A percentile compares a stretch with the other conserved stretches of the same genome.
These are phyloP conservation scores for Emydoidea blandingii DNA, from an alignment of 2,797 vertebrate species.

Conservation along the genomic window DNA sequence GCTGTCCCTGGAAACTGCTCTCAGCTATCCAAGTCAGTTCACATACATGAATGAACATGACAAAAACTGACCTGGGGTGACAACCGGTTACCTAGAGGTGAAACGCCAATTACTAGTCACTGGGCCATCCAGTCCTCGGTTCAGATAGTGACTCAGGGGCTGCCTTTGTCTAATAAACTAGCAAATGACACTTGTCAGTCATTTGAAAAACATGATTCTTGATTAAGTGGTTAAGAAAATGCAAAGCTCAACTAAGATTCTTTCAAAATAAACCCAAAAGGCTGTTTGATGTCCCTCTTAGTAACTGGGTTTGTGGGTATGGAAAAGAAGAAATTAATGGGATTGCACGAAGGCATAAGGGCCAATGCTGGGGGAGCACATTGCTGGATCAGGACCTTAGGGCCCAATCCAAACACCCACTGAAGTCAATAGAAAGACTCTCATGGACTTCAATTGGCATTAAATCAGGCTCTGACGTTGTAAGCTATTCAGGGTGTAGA, in stretches of 20 bases:
- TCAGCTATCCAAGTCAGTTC: background rate
- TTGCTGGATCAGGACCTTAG: background rate
- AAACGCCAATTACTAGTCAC: background rate
- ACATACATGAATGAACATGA: background rate
- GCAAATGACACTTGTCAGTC: background rate
- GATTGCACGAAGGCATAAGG: background rate
- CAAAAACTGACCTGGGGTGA: background rate
- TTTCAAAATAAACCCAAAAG: constrained; percentile 28
- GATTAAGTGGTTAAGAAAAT: background rate
- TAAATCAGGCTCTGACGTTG: background rate
- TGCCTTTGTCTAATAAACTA: background rate
- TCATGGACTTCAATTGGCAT: background rate
- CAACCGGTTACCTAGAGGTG: background rate
- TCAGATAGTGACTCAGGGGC: background rate
- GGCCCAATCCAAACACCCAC: background rate
- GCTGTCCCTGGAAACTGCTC: background rate
- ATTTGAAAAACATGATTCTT: background rate
- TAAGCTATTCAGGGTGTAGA: background rate
- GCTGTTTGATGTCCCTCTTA: background rate
- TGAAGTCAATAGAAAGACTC: background rate
- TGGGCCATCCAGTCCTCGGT: background rate
- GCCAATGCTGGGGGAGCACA: background rate
- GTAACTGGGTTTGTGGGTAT: background rate
- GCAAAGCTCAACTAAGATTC: background rate
- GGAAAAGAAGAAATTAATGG: background rate